Evolutionary conservation across 2,113 vertebrate genomes (phyloP).

Genomic region (Anser cygnoides): DNA sequence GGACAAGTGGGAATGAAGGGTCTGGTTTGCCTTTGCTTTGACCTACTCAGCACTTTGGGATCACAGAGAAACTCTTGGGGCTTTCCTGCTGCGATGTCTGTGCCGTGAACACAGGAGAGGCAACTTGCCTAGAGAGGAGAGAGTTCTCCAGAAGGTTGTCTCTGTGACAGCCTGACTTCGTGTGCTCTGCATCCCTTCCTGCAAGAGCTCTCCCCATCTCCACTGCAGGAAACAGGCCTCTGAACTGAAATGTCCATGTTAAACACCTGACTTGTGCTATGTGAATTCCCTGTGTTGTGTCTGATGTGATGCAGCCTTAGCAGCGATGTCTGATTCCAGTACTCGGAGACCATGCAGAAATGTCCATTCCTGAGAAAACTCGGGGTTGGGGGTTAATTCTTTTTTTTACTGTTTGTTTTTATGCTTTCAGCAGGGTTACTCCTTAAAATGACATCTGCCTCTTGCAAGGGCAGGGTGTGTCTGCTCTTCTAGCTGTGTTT

Average conservation of each 20-base stretch:
- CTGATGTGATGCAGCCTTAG: slow-evolving; percentile 7
- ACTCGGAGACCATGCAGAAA: neutral
- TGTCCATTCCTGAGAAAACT: slow-evolving; percentile 15
- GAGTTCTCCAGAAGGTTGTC: neutral
- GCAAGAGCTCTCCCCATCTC: neutral
- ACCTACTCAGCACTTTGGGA: neutral
- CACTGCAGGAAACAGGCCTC: neutral
- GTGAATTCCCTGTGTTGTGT: neutral
- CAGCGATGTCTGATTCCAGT: neutral
- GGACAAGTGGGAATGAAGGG: neutral
- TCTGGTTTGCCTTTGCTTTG: slow-evolving; percentile 1
- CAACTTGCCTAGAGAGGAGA: neutral
- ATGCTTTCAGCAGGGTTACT: slow-evolving; percentile 40
- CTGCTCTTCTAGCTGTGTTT: slow-evolving; percentile 57
- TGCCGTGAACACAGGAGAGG: neutral
- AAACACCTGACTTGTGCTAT: neutral
- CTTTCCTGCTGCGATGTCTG: neutral
- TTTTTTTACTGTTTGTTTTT: neutral
- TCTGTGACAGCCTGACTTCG: slow-evolving; percentile 6
- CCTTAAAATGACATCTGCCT: neutral
- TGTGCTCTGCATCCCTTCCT: neutral
- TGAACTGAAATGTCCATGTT: neutral
- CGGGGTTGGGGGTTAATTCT: neutral
- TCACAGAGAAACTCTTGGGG: neutral
- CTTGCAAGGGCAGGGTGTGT: slow-evolving; percentile 13